Conservation (phyloP, 1,140 invertebrate species). For the Scaptomyza pallida region DNA sequence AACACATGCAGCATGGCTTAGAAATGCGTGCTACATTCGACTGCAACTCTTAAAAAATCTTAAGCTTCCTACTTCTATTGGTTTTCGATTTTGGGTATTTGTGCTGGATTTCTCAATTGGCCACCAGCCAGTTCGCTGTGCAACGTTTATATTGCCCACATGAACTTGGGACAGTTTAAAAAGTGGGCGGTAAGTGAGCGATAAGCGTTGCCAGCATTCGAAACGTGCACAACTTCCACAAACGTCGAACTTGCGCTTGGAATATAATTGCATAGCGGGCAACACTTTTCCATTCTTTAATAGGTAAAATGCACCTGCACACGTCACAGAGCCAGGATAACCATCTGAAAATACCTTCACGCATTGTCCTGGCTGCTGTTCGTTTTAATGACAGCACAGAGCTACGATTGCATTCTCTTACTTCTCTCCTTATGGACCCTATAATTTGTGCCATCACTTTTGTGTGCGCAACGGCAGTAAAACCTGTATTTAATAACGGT, state of each 20-base stretch:
- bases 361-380: slow-evolving; percentile 58
- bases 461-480: slow-evolving; percentile 59
- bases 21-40: slow-evolving; percentile 37
- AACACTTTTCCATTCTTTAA: slow-evolving; percentile 67
- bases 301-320: slow-evolving; percentile 66
- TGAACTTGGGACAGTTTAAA: slow-evolving; percentile 53
- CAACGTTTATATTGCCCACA: slow-evolving; percentile 43
- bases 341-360: slow-evolving; percentile 68
- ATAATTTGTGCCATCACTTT: slow-evolving; percentile 68
- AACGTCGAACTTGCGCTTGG: slow-evolving; percentile 13
- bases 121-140: slow-evolving; percentile 35
- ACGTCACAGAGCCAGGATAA: slow-evolving; percentile 54
- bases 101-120: slow-evolving; percentile 42
- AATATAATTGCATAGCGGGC: slow-evolving; percentile 35
- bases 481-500: slow-evolving; percentile 77
- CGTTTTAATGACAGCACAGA: slow-evolving; percentile 23
- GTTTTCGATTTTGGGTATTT: slow-evolving; percentile 13
- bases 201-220: slow-evolving; percentile 24
- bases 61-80: slow-evolving; percentile 24
- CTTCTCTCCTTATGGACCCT: slow-evolving; percentile 36
- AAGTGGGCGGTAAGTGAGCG: slow-evolving; percentile 25
- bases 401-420: slow-evolving; percentile 3
- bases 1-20: slow-evolving; percentile 30
- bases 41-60: slow-evolving; percentile 35
- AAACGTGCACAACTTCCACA: slow-evolving; percentile 44